Evolutionary conservation across 2,113 vertebrate species (phyloP), one percentile per base, ranked within the genome.

Genomic region (Fukomys damarensis): DNA sequence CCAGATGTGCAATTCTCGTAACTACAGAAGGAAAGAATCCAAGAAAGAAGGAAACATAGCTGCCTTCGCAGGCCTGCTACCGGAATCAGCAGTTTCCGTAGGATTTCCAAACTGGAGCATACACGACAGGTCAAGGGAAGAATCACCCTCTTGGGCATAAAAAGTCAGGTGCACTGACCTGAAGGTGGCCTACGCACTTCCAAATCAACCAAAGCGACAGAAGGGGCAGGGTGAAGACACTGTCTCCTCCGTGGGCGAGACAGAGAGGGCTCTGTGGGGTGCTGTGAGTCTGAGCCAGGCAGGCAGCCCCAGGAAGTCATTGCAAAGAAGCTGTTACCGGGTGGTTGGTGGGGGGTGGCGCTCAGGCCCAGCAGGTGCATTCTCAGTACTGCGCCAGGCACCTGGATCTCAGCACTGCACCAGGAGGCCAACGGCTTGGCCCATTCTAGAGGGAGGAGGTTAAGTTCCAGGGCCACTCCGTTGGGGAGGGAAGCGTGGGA

Each of bases 391-490:
- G 2, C 13, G 66, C 32, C 38, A 66, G 66, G 94, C n/a, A 2
- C 43, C 11, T 3, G 32, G 9, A 5, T 66, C 49, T 52, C 6
- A 9, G 24, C 11, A 28, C 26, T 8, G 2, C 1, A 0, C 28
- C 14, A 0, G 2, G 66, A 30, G 32, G 43, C 32, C 24, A 30
- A 28, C 16, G 2, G 8, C 7, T 5, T 13, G 16, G 11, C 54
- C 72, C 41, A 24, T 32, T 28, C 38, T 4, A n/a, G 28, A 38
- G 26, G 66, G 65, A 56, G 76, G 74, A 87, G 35, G 59, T 5
- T 3, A 17, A 92, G 49, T 46, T 16, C 41, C 68, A 19, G 43
- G 26, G 26, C 9, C 46, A 58, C n/a, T 22, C 5, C 11, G 58
- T 2, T 32, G 41, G 38, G 38, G 3, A 22, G 19, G 38, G 66